Percentiles rank a stretch among this genome's conserved stretches.
phyloP scores from a whole-genome alignment of 2,797 vertebrate species.

The Mus caroli region DNA sequence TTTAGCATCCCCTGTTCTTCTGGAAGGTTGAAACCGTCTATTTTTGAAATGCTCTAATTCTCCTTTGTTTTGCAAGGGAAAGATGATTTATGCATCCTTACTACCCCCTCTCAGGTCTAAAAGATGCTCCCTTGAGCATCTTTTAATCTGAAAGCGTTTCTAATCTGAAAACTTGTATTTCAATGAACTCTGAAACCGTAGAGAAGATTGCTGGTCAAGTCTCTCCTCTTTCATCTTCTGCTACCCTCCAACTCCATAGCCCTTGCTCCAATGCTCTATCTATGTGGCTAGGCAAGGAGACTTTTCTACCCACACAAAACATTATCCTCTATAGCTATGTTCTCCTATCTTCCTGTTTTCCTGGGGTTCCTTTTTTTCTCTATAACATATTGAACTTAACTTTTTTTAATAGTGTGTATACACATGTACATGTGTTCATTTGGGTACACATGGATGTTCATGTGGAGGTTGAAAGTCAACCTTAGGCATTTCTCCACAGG shows the following conservation, averaged over 20 bases:
- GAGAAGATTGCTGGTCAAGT: not conserved
- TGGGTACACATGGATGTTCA: too few species aligned
- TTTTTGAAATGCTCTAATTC: constrained; percentile 47
- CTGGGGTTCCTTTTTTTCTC: not conserved
- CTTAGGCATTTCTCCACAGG: not conserved
- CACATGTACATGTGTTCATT: too few species aligned
- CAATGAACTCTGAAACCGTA: constrained; percentile 41
- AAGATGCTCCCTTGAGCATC: constrained; percentile 6
- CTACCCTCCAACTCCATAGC: too few species aligned
- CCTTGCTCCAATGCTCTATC: not conserved
- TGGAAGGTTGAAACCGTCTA: constrained; percentile 62
- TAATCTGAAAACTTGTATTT: constrained; percentile 66
- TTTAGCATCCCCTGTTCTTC: constrained; percentile 56
- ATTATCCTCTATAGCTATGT: not conserved
- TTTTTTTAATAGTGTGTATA: not conserved
- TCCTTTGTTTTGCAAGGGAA: constrained; percentile 66
- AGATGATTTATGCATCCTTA: constrained; percentile 50
- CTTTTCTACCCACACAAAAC: not conserved
- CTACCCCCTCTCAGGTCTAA: constrained; percentile 45
- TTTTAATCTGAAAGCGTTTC: not conserved
- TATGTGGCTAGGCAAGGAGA: not conserved
- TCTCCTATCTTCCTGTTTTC: not conserved
- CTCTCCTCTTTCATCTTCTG: not conserved
- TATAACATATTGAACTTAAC: not conserved
- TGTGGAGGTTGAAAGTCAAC: not conserved